Evolutionary conservation across 2,797 vertebrate genomes (phyloP), one percentile per base, ranked within the genome.

Genomic region (Onychomys leucogaster): DNA sequence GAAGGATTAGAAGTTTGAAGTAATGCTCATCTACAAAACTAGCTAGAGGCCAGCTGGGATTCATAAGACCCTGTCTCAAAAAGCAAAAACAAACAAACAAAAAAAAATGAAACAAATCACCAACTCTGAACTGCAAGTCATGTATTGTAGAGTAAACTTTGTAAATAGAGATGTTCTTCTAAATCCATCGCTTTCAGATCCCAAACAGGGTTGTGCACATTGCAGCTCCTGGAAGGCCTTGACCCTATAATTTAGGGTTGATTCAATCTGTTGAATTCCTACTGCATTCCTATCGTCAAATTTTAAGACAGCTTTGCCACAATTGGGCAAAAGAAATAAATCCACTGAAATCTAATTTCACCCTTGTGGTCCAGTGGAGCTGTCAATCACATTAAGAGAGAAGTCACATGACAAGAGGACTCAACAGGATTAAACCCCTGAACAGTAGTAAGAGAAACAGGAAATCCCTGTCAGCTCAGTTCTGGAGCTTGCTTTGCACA

Each of bases 191-290:
- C 37, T 92, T 86, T 76, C 59, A 88, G 65, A 95, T n/a, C 11
- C 57, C 76, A 23, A 85, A 57, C 49, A 85, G 4, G 12, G 16
- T 43, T 41, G 10, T n/a, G 6, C 29, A 81, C 29, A 71, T 81
- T 77, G 91, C 81, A 84, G 71, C 61, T 91, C 16, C 82, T 82
- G 43, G 67, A 9, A 76, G 37, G 29, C 46, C 86, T 95, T 95
- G n/a, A 67, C 55, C 34, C 67, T 95, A 4, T 46, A 67, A 75
- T 89, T 96, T 96, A 84, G 69, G 49, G 43, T n/a, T 57, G 80
- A 49, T 94, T 84, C 1, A 69, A 87, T 71, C 41, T 94, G 84
- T 89, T 6, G 16, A 75, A 94, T 83, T 96, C 63, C 34, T 19
- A 27, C 88, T 37, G 6, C 78, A 73, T 82, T 19, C 37, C n/a